phyloP scores from a whole-genome alignment of 2,888 invertebrate species.

The Cosmorhoe ocellata region DNA sequence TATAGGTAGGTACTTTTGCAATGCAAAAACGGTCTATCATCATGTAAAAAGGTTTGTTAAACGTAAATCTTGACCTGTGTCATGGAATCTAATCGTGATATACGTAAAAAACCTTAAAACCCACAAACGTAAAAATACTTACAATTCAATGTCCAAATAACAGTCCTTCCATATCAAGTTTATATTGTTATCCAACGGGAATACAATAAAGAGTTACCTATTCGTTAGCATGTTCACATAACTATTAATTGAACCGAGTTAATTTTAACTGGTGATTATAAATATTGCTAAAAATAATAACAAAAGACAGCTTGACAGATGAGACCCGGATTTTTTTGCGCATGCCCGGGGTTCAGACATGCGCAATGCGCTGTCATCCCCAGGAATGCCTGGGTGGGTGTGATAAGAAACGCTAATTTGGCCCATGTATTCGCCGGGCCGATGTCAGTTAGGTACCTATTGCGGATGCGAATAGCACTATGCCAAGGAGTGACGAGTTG shows the following conservation, averaged over 20 bases:
- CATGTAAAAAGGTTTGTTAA: too few relatives aligned
- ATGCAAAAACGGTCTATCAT: too few relatives aligned
- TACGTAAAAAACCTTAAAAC: too few relatives aligned
- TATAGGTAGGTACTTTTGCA: too few relatives aligned
- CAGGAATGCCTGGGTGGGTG: neutral
- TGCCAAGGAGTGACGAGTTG: too few relatives aligned
- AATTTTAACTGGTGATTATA: neutral
- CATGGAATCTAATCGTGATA: too few relatives aligned
- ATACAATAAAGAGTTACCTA: slow-evolving; percentile 14
- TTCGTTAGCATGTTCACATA: neutral
- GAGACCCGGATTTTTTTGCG: slow-evolving; percentile 14
- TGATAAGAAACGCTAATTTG: too few relatives aligned
- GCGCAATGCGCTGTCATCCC: slow-evolving; percentile 32
- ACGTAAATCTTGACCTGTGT: too few relatives aligned
- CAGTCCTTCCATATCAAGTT: slow-evolving; percentile 13
- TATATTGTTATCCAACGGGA: slow-evolving; percentile 13
- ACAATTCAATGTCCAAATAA: too few relatives aligned
- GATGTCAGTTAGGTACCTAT: neutral
- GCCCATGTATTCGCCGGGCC: neutral
- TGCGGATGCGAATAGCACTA: too few relatives aligned
- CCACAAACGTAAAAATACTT: too few relatives aligned
- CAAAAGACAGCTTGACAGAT: slow-evolving; percentile 25
- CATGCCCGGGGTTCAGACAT: slow-evolving; percentile 27
- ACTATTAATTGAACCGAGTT: too few relatives aligned
- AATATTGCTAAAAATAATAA: slow-evolving; percentile 27